phyloP scores from a whole-genome alignment of 2,888 invertebrate species.

The Agriotes lineatus region DNA sequence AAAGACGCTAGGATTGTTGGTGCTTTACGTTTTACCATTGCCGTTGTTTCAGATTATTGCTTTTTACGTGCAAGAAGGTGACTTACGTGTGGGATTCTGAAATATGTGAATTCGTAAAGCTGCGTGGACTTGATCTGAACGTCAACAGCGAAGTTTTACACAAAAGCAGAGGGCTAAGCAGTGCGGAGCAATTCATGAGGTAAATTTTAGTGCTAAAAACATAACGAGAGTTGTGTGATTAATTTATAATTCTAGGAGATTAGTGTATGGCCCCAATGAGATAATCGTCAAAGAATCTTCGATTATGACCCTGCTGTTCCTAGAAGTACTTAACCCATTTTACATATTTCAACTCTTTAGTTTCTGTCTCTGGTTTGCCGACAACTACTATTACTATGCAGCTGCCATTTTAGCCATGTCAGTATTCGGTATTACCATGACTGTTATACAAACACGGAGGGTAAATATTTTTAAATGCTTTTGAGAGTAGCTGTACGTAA shows the following conservation, averaged over 20 bases:
- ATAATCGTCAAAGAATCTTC: constrained; percentile 85
- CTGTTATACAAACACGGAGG: constrained; percentile 86
- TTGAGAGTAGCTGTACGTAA: constrained; percentile 12
- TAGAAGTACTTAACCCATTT: constrained; percentile 93
- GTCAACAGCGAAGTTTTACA: constrained; percentile 76
- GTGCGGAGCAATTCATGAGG: constrained; percentile 75
- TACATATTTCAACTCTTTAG: constrained; percentile 96
- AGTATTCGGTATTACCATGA: constrained; percentile 83
- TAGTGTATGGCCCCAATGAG: constrained; percentile 87
- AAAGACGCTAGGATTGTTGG: too few species aligned
- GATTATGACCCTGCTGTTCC: constrained; percentile 77
- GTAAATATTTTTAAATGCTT: too few species aligned
- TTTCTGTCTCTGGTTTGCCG: constrained; percentile 88
- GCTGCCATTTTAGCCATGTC: constrained; percentile 89
- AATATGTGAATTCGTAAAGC: constrained; percentile 75
- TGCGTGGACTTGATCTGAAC: constrained; percentile 81
- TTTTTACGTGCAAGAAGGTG: constrained; percentile 87
- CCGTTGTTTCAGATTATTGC: constrained; percentile 61
- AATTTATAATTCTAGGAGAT: constrained; percentile 69
- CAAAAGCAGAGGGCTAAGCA: constrained; percentile 71
- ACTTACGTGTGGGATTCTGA: constrained; percentile 84
- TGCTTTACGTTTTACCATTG: background rate
- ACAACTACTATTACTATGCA: constrained; percentile 92
- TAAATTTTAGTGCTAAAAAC: too few species aligned
- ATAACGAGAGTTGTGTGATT: too few species aligned